phyloP scores from a whole-genome alignment of 2,888 invertebrate genomes.

The Pseudococcus viburni region DNA sequence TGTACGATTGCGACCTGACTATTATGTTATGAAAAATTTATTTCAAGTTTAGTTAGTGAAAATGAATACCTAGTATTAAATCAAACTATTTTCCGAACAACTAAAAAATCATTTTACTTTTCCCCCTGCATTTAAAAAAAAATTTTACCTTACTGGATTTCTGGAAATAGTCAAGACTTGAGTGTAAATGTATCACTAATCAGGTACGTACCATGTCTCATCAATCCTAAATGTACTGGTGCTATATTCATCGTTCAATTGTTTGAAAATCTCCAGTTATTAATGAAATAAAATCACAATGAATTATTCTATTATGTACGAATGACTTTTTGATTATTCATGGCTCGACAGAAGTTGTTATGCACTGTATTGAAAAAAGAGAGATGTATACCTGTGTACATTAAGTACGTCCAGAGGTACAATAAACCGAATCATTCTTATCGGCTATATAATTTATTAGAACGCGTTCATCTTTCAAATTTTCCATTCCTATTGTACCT shows the following conservation, averaged over 20 bases:
- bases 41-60: no score
- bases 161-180: no score
- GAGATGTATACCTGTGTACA: not conserved
- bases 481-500: slow-evolving; percentile 1
- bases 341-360: slow-evolving; percentile 13
- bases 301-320: not conserved
- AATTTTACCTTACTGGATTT: no score
- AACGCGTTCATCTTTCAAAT: slow-evolving; percentile 20
- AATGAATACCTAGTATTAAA: no score
- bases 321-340: slow-evolving; percentile 2
- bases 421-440: slow-evolving; percentile 23
- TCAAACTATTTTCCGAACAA: no score
- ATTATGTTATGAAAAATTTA: no score
- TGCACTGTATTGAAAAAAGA: not conserved
- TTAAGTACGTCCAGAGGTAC: not conserved
- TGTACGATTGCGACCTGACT: no score
- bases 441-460: slow-evolving; percentile 6
- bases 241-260: not conserved
- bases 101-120: no score
- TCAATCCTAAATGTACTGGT: not conserved
- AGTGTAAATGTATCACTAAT: no score
- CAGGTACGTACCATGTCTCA: not conserved
- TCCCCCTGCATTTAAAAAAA: no score
- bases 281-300: not conserved
- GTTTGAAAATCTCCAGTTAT: not conserved